Percentiles rank a stretch among this genome's conserved stretches.
Evolutionary conservation across 2,888 invertebrate species (phyloP).

Genomic region (Caenorhabditis sinica): DNA sequence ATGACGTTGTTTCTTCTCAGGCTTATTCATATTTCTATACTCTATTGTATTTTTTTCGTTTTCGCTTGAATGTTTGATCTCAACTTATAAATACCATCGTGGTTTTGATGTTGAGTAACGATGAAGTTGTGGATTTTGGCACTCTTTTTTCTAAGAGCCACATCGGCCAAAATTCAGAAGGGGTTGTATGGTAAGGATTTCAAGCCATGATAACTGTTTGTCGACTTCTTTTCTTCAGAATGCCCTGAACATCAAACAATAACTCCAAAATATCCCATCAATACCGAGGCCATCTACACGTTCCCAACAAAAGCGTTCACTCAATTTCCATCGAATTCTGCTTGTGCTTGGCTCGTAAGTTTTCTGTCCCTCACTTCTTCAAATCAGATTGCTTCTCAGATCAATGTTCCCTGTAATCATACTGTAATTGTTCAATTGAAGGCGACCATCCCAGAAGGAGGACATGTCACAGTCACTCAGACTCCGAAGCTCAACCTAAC

Average conservation of each 20-base stretch:
- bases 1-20: slow-evolving; percentile 43
- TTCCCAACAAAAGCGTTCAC: slow-evolving; percentile 48
- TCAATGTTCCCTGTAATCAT: slow-evolving; percentile 50
- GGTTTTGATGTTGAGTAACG: slow-evolving; percentile 1
- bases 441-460: slow-evolving; percentile 56
- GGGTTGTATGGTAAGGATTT: slow-evolving; percentile 13
- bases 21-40: slow-evolving; percentile 32
- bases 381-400: background rate
- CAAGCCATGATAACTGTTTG: background rate
- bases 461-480: slow-evolving; percentile 51
- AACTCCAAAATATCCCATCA: slow-evolving; percentile 54
- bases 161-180: slow-evolving; percentile 11
- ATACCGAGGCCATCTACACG: slow-evolving; percentile 43
- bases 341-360: slow-evolving; percentile 47
- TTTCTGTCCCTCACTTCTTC: background rate
- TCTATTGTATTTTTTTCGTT: slow-evolving; percentile 16
- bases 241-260: slow-evolving; percentile 49
- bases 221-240: slow-evolving; percentile 20
- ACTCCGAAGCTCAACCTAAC: slow-evolving; percentile 44
- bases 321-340: slow-evolving; percentile 51
- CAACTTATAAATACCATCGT: slow-evolving; percentile 27
- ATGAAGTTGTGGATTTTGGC: slow-evolving; percentile 12
- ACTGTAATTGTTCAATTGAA: slow-evolving; percentile 49
- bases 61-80: slow-evolving; percentile 47
- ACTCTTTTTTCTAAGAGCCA: background rate